These are phyloP conservation scores for Xanthorhoe spadicearia DNA, from an alignment of 2,888 invertebrate species.

Conservation along the genomic window DNA sequence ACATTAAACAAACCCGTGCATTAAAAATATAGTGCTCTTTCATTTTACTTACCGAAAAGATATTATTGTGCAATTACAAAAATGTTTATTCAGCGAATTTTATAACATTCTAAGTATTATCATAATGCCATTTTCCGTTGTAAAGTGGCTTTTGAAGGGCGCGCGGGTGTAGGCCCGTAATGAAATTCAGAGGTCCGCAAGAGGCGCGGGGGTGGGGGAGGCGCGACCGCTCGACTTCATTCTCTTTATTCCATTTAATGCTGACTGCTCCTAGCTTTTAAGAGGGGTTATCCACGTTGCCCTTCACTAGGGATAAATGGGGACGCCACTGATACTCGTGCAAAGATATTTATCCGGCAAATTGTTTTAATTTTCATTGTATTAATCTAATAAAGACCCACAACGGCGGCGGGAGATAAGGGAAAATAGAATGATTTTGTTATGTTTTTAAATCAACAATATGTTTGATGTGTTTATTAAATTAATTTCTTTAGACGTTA, in stretches of 20 bases:
- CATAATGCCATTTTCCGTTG: slow-evolving; percentile 82
- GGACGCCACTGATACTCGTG: slow-evolving; percentile 82
- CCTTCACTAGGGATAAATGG: slow-evolving; percentile 82
- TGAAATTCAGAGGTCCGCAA: slow-evolving; percentile 80
- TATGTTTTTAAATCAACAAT: slow-evolving; percentile 71
- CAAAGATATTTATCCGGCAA: slow-evolving; percentile 85
- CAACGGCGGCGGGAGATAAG: slow-evolving; percentile 77
- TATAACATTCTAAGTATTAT: slow-evolving; percentile 82
- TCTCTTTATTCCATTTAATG: slow-evolving; percentile 85
- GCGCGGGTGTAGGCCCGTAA: slow-evolving; percentile 68
- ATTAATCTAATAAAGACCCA: slow-evolving; percentile 83
- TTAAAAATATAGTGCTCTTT: not conserved
- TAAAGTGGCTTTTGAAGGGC: slow-evolving; percentile 80
- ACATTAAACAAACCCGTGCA: not conserved
- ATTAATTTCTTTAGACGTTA: slow-evolving; percentile 65
- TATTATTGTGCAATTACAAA: slow-evolving; percentile 76
- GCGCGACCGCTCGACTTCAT: slow-evolving; percentile 80
- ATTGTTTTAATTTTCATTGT: slow-evolving; percentile 86
- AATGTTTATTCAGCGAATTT: slow-evolving; percentile 81
- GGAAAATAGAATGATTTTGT: slow-evolving; percentile 69
- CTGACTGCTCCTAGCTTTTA: slow-evolving; percentile 85
- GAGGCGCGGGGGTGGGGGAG: slow-evolving; percentile 53
- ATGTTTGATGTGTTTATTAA: slow-evolving; percentile 61
- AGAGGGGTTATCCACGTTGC: slow-evolving; percentile 84
- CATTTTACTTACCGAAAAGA: slow-evolving; percentile 44